Base-by-base conservation (phyloP, 2,797 vertebrate genomes). In the Coregonus ussuriensis region DNA sequence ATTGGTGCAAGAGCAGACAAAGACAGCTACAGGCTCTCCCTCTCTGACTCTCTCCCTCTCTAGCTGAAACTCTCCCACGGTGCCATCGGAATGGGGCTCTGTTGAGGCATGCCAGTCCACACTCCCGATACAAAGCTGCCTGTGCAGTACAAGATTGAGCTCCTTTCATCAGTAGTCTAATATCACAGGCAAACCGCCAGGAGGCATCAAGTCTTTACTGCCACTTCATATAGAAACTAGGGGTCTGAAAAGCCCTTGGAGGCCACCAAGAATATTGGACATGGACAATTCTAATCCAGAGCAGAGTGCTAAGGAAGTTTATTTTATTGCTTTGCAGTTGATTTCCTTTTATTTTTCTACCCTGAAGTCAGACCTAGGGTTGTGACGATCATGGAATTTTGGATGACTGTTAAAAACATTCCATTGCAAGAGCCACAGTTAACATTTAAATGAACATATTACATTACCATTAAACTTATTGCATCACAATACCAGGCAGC, bases 321-420 rank as follows among this genome's bases (percentile, higher is more conserved):
- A 47, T 73, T 78, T 76, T 71, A 78, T 79, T 69, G 77, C 80
- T 70, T 73, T 62, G 54, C 52, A 53, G 52, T 74, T 31, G 35
- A 65, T 78, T 76, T 25, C 72, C 18, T 21, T 74, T 59, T 21
- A 74, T 59, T 62, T 14, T n/a, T 37, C 18, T 52, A 72, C 56
- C 63, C 72, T 52, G 59, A 9, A 31, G 73, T 75, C 47, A 56
- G 33, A 65, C 72, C 73, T 16, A 29, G 18, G 25, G 63, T 35
- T 54, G 63, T 53, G 25, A 33, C 31, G 3, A 29, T 73, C 71
- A 73, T 52, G 63, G 51, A 14, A 56, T 31, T 18, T 41, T 56
- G n/a, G n/a, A 21, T 53, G 31, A 70, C 41, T 0, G 41, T 47
- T 16, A 71, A 18, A 37, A 33, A 41, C 52, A 41, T 33, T 47